A percentile compares a stretch with the other conserved stretches of the same genome.
Conservation (phyloP, 2,113 vertebrate genomes). For the Halichoeres trimaculatus region DNA sequence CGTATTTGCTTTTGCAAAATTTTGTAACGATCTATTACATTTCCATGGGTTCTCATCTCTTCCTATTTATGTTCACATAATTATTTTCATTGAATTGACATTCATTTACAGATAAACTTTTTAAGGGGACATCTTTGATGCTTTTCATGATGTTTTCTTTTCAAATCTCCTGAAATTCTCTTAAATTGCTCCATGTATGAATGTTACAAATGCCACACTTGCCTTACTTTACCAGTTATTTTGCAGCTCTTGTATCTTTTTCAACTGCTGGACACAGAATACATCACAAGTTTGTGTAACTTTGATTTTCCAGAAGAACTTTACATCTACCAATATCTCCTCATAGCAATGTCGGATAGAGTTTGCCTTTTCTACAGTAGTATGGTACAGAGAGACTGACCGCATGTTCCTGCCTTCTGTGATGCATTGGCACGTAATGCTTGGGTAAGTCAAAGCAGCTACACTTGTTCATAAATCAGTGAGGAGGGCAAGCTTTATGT, state of each 20-base stretch:
- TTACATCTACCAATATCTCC: background rate
- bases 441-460: slow-evolving; percentile 37
- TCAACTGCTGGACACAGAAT: background rate
- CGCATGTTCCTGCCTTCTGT: slow-evolving; percentile 15
- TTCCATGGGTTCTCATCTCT: too few species aligned
- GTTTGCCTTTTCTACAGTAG: background rate
- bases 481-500: slow-evolving; percentile 39
- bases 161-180: too few species aligned
- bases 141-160: too few species aligned
- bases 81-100: too few species aligned
- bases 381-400: background rate
- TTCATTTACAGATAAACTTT: too few species aligned
- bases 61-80: too few species aligned
- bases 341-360: background rate
- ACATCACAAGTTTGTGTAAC: background rate
- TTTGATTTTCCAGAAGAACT: background rate
- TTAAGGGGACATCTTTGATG: too few species aligned
- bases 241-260: background rate
- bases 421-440: slow-evolving; percentile 36
- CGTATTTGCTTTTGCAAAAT: too few species aligned
- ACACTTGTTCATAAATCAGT: slow-evolving; percentile 45
- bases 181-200: too few species aligned
- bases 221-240: too few species aligned
- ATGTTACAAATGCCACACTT: too few species aligned
- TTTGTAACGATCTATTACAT: too few species aligned